Conservation (phyloP, 1,140 invertebrate genomes). For the Magallana angulata region DNA sequence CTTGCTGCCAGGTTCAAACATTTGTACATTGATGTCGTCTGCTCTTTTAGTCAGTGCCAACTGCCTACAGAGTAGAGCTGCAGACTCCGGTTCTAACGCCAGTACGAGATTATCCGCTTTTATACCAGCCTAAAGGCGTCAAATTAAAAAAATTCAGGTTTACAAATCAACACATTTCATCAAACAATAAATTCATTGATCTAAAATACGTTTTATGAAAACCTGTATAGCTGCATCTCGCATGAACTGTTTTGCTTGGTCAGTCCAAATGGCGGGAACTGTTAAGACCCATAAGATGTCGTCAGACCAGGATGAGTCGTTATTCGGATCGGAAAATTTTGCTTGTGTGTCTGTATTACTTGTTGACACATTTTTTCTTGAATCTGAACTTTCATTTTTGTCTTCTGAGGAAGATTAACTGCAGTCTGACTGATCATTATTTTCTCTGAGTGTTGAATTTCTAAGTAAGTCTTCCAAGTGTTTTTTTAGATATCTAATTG, state of each 20-base stretch:
- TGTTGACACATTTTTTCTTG: too few relatives aligned
- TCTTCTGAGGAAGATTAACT: too few relatives aligned
- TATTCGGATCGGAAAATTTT: background rate
- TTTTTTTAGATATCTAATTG: background rate
- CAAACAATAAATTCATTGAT: too few relatives aligned
- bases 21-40: background rate
- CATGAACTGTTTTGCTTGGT: conserved; percentile 17
- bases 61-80: conserved; percentile 13
- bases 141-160: too few relatives aligned
- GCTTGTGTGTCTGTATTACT: too few relatives aligned
- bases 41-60: background rate
- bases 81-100: conserved; percentile 47
- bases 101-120: background rate
- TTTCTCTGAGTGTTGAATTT: background rate
- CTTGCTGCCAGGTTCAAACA: conserved; percentile 8
- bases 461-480: too few relatives aligned
- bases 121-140: background rate
- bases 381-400: too few relatives aligned
- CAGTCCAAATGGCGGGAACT: background rate
- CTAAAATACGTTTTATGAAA: too few relatives aligned
- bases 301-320: background rate
- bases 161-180: too few relatives aligned
- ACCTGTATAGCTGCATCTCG: conserved; percentile 9
- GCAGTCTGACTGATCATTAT: background rate
- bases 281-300: background rate